A percentile compares a stretch with the other conserved stretches of the same genome.
phyloP scores from a whole-genome alignment of 1,140 invertebrate genomes.

The Arctopsyche grandis region DNA sequence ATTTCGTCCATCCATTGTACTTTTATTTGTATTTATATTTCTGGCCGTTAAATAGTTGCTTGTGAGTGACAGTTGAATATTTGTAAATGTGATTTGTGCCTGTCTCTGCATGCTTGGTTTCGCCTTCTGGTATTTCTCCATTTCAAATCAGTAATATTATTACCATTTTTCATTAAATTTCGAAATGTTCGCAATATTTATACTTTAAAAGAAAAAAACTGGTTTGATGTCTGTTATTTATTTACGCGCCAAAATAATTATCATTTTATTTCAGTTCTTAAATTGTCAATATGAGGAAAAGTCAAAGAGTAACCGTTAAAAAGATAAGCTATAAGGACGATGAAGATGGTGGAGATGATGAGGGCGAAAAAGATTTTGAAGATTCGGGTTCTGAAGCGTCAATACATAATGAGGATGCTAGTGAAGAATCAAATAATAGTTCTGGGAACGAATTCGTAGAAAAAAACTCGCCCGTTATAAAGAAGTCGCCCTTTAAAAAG shows the following conservation, averaged over 20 bases:
- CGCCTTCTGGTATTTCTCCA: too few species aligned
- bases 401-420: slow-evolving; percentile 55
- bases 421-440: slow-evolving; percentile 37
- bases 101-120: background rate
- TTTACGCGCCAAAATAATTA: background rate
- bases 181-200: too few species aligned
- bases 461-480: background rate
- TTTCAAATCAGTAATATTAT: too few species aligned
- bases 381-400: slow-evolving; percentile 65
- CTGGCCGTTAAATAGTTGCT: background rate
- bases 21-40: too few species aligned
- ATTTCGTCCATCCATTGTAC: background rate
- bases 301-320: background rate
- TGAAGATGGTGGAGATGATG: slow-evolving; percentile 57
- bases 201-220: too few species aligned
- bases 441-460: slow-evolving; percentile 45
- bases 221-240: background rate
- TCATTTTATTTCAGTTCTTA: background rate
- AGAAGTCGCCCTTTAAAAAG: background rate
- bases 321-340: background rate
- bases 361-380: slow-evolving; percentile 62
- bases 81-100: background rate
- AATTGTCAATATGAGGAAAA: slow-evolving; percentile 14
- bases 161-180: too few species aligned
- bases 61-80: background rate